Conservation (phyloP, 2,888 invertebrate genomes). For the Orthosia gracilis region DNA sequence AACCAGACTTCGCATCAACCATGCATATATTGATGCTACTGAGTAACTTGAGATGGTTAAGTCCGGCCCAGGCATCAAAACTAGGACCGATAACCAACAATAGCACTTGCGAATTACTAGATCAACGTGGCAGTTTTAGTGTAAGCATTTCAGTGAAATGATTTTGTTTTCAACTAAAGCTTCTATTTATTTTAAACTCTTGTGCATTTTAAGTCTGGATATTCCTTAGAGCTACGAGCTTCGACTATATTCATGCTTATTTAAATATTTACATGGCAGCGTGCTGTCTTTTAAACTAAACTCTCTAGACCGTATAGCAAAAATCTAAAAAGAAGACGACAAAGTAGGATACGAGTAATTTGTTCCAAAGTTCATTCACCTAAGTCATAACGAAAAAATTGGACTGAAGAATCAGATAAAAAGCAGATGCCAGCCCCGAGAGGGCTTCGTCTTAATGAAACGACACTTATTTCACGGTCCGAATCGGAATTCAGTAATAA, state of each 20-base stretch:
- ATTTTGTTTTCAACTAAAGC: too few species aligned
- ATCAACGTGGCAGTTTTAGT: too few species aligned
- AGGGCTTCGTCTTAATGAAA: constrained; percentile 65
- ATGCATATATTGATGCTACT: too few species aligned
- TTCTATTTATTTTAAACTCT: too few species aligned
- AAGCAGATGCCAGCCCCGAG: constrained; percentile 33
- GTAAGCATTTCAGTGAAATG: too few species aligned
- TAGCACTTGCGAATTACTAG: too few species aligned
- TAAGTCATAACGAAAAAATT: constrained; percentile 26
- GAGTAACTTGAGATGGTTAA: too few species aligned
- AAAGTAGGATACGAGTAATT: neutral
- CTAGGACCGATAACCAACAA: too few species aligned
- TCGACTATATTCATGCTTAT: neutral
- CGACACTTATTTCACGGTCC: constrained; percentile 69
- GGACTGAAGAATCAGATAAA: constrained; percentile 18
- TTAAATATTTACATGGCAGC: constrained; percentile 9
- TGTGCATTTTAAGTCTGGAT: neutral
- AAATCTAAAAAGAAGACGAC: neutral
- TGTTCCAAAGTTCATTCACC: neutral
- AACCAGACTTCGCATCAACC: too few species aligned
- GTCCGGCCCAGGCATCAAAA: too few species aligned
- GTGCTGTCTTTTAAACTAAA: neutral
- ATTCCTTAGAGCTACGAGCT: neutral
- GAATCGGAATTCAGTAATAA: constrained; percentile 70
- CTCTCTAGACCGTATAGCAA: neutral